Evolutionary conservation across 2,888 invertebrate species (phyloP), one percentile per base, ranked within the genome.

Genomic region (Eupithecia tripunctaria): DNA sequence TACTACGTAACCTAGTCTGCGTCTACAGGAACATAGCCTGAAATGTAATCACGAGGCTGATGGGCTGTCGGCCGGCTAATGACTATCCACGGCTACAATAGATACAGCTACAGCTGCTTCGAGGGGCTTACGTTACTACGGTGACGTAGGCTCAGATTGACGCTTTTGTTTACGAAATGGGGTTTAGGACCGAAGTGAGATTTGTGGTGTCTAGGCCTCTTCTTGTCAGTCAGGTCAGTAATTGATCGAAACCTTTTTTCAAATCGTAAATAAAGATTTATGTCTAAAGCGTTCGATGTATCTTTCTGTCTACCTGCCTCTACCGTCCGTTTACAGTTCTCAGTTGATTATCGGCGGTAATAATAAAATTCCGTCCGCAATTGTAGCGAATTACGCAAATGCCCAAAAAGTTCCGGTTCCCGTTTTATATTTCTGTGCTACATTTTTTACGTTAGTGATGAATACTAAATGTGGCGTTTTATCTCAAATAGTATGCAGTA

Each of bases 391-490:
- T 51, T 51, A 21, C 21, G 51, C 21, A 51, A 21, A 51, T 21
- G 21, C 21, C 21, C 51, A 51, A 51, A 21, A 51, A 51, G 51
- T 51, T 51, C 51, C 21, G 51, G 3, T 21, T 51, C 12, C 51
- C 21, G 21, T 51, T 51, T 51, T 51, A 51, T 21, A 51, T 51
- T 51, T 51, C 21, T 51, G 21, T 21, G 51, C 51, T 51, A 51
- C 3, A 47, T 51, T 51, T 51, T 21, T 10, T 12, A 51, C 51
- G 21, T 51, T 12, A 47, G 47, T 47, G 51, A 51, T 51, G 51
- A 51, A 51, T 51, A 51, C 51, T 51, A 51, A 21, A 51, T 51
- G n/a, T 47, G 51, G 51, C 21, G 3, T 51, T 51, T 51, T 51
- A 51, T 51, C 12, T 21, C 12, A 21, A 21, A 51, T 12, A 21